Percentiles rank a stretch among this genome's conserved stretches.
phyloP scores from a whole-genome alignment of 2,797 vertebrate species.

The Mormyrops attenuatus region DNA sequence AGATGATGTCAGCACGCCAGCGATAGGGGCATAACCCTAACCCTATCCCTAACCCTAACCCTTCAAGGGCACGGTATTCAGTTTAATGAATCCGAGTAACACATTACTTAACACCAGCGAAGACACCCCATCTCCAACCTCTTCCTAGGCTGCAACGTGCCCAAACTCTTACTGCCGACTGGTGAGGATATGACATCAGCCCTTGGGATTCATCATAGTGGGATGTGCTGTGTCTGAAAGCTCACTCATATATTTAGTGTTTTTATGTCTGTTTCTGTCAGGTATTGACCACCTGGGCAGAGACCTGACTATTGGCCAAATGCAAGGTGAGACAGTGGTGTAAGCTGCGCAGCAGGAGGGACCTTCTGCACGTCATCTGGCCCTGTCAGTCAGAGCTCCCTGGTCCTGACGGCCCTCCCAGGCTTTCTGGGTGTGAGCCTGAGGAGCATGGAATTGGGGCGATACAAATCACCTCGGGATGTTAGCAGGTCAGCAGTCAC shows the following conservation, averaged over 20 bases:
- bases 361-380: conserved; percentile 43
- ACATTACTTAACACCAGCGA: too few species aligned
- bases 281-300: conserved; percentile 59
- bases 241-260: background rate
- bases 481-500: too few species aligned
- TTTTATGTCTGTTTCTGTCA: conserved; percentile 29
- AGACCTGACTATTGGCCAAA: conserved; percentile 59
- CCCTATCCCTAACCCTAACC: background rate
- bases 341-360: background rate
- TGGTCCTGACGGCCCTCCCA: background rate
- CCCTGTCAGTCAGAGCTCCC: conserved; percentile 37
- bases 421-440: background rate
- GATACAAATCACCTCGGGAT: too few species aligned
- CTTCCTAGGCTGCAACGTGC: too few species aligned
- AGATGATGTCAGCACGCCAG: background rate
- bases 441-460: background rate
- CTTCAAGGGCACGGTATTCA: background rate
- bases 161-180: too few species aligned
- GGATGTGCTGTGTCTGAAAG: too few species aligned
- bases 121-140: too few species aligned
- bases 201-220: too few species aligned
- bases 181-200: too few species aligned
- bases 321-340: conserved; percentile 49
- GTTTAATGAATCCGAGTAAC: background rate
- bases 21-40: background rate